A percentile compares a stretch with the other conserved stretches of the same genome.
These are phyloP conservation scores for Lethocerus indicus DNA, from an alignment of 1,140 invertebrate genomes.

Conservation along the genomic window DNA sequence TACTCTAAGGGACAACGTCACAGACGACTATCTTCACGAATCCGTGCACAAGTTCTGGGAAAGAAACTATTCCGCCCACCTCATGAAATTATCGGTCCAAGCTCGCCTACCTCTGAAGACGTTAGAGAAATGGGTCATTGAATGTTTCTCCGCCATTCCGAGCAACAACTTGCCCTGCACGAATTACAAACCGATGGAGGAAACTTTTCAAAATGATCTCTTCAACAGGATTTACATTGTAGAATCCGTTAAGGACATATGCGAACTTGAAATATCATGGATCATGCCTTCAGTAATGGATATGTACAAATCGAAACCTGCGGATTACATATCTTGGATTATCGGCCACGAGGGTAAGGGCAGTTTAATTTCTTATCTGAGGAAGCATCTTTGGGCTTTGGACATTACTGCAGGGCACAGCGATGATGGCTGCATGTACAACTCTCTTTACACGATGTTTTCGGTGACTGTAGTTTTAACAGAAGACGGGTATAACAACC, in stretches of 20 bases:
- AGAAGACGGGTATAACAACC: constrained; percentile 53
- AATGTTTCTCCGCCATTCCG: constrained; percentile 43
- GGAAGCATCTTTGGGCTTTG: constrained; percentile 68
- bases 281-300: constrained; percentile 53
- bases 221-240: constrained; percentile 65
- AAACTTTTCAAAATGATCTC: constrained; percentile 40
- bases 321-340: constrained; percentile 63
- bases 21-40: constrained; percentile 41
- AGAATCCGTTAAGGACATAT: constrained; percentile 55
- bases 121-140: constrained; percentile 46
- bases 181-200: constrained; percentile 42
- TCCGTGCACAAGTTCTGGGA: constrained; percentile 60
- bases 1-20: constrained; percentile 51
- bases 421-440: constrained; percentile 47
- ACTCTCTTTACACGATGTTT: constrained; percentile 35
- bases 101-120: constrained; percentile 59
- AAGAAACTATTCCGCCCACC: constrained; percentile 71
- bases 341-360: constrained; percentile 80
- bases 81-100: constrained; percentile 73
- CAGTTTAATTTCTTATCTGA: constrained; percentile 66
- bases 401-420: constrained; percentile 57
- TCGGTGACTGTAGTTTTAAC: constrained; percentile 57
- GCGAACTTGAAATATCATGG: constrained; percentile 61
- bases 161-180: constrained; percentile 38
- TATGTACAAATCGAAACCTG: constrained; percentile 57